phyloP scores from a whole-genome alignment of 2,888 invertebrate species.

The Brenthis daphne region DNA sequence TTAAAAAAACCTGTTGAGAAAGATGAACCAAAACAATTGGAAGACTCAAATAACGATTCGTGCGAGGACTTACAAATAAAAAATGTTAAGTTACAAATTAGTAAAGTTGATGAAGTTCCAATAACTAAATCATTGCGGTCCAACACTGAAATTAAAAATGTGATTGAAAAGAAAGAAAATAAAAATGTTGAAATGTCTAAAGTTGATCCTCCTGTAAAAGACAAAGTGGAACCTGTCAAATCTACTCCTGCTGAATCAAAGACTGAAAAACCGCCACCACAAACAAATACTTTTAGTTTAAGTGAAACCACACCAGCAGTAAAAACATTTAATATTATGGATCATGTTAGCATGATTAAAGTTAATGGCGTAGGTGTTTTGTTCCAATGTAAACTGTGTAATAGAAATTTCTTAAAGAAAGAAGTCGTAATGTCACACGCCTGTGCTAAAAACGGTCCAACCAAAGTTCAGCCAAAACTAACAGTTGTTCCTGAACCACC shows the following conservation, averaged over 20 bases:
- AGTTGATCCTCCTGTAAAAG: not conserved
- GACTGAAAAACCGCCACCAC: conserved; percentile 33
- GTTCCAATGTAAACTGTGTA: conserved; percentile 74
- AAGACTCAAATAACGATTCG: not conserved
- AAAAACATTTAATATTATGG: conserved; percentile 67
- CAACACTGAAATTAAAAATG: conserved; percentile 36
- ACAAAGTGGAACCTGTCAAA: conserved; percentile 18
- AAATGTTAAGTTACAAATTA: conserved; percentile 44
- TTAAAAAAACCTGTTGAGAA: conserved; percentile 14
- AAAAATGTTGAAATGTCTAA: not conserved
- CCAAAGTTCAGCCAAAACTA: conserved; percentile 57
- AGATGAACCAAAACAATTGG: conserved; percentile 13
- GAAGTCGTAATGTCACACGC: conserved; percentile 68
- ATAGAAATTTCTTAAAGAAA: conserved; percentile 72
- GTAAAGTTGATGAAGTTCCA: conserved; percentile 44
- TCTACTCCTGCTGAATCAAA: conserved; percentile 21
- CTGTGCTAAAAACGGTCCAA: conserved; percentile 68
- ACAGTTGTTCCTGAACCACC: conserved; percentile 55
- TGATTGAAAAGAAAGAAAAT: conserved; percentile 26
- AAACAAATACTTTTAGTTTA: conserved; percentile 38
- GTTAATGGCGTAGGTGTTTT: conserved; percentile 74
- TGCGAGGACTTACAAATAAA: conserved; percentile 41
- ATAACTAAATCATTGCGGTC: conserved; percentile 34
- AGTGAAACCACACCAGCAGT: conserved; percentile 37
- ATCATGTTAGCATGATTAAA: conserved; percentile 71